Evolutionary conservation across 2,113 vertebrate species (phyloP).

Genomic region (Gymnarchus niloticus): DNA sequence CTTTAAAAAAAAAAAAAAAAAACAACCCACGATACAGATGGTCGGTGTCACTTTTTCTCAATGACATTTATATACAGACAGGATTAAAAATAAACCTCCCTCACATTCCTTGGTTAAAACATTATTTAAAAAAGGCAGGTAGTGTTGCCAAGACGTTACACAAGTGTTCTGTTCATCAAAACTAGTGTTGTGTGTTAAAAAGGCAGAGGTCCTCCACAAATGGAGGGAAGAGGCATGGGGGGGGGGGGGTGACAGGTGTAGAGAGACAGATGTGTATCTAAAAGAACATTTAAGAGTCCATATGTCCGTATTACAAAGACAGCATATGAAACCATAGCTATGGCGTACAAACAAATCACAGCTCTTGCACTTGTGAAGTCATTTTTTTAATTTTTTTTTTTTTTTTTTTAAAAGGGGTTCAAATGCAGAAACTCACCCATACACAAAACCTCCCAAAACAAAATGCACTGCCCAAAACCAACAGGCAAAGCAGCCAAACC

Average conservation of each 20-base stretch:
- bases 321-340: not conserved
- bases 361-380: not conserved
- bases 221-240: not conserved
- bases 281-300: constrained; percentile 1
- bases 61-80: too few relatives aligned
- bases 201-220: not conserved
- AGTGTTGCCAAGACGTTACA: not conserved
- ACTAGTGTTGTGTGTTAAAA: not conserved
- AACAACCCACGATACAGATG: too few relatives aligned
- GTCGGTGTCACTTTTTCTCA: not conserved
- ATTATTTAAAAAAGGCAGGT: not conserved
- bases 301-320: not conserved
- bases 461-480: not conserved
- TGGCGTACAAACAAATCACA: not conserved
- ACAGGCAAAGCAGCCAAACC: not conserved
- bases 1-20: constrained; percentile 2
- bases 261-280: not conserved
- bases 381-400: too few relatives aligned
- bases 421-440: not conserved
- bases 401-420: not conserved
- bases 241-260: not conserved
- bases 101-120: not conserved
- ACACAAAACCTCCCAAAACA: not conserved
- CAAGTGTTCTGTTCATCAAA: constrained; percentile 5
- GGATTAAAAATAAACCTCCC: not conserved